A percentile compares a stretch with the other conserved stretches of the same genome.
Conservation (phyloP, 2,888 invertebrate species). For the Lasioglossum pauxillum region DNA sequence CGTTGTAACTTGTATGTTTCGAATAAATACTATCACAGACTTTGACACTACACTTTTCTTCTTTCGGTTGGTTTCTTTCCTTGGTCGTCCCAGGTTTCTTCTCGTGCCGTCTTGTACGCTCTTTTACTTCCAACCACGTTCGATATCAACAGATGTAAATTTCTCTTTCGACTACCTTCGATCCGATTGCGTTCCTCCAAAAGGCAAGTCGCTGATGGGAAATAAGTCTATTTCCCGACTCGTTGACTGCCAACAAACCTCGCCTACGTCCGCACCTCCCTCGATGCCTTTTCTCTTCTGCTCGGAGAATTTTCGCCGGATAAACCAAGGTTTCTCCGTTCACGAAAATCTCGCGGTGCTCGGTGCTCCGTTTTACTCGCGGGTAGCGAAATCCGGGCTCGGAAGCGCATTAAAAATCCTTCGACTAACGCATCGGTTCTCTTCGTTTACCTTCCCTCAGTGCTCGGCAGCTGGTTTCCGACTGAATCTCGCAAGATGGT, state of each 20-base stretch:
- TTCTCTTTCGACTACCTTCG: slow-evolving; percentile 3
- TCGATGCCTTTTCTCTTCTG: slow-evolving; percentile 39
- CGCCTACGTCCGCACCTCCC: slow-evolving; percentile 26
- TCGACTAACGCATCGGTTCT: slow-evolving; percentile 83
- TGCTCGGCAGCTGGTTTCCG: slow-evolving; percentile 84
- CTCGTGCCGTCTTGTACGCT: not conserved
- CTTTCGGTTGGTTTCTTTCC: slow-evolving; percentile 28
- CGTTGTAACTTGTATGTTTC: slow-evolving; percentile 71
- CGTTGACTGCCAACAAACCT: slow-evolving; percentile 38
- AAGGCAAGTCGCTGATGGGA: slow-evolving; percentile 23
- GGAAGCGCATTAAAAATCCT: slow-evolving; percentile 83
- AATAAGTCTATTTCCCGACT: slow-evolving; percentile 37
- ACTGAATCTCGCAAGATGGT: slow-evolving; percentile 77
- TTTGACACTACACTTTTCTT: slow-evolving; percentile 76
- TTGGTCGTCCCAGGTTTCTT: slow-evolving; percentile 24
- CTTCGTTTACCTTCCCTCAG: slow-evolving; percentile 82
- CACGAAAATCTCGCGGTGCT: slow-evolving; percentile 70
- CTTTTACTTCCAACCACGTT: not conserved
- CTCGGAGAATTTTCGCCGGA: slow-evolving; percentile 64
- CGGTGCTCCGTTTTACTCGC: slow-evolving; percentile 77
- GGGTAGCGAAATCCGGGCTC: slow-evolving; percentile 81
- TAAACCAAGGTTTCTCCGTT: slow-evolving; percentile 55
- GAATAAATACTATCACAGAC: slow-evolving; percentile 84
- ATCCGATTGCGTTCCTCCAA: slow-evolving; percentile 20
- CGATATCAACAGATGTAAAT: not conserved